These are phyloP conservation scores for Brachyhypopomus gauderio DNA, from an alignment of 2,113 vertebrate species.

Conservation along the genomic window DNA sequence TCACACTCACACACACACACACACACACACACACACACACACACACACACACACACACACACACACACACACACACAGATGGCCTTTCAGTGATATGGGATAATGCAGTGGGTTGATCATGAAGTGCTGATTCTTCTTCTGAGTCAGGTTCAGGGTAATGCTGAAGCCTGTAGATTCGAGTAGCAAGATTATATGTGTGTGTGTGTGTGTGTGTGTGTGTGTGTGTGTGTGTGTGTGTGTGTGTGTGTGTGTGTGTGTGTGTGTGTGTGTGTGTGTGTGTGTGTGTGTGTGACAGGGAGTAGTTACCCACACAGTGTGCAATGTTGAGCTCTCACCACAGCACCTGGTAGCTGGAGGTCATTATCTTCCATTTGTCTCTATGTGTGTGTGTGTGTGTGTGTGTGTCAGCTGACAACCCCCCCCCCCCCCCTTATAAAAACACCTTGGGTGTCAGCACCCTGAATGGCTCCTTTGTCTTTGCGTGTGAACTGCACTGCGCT, in stretches of 20 bases:
- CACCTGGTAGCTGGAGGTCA: constrained; percentile 70
- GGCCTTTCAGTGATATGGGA: constrained; percentile 53
- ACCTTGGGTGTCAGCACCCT: constrained; percentile 64
- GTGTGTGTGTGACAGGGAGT: neutral
- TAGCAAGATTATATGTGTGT: neutral
- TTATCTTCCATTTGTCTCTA: constrained; percentile 69
- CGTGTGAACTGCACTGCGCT: constrained; percentile 69
- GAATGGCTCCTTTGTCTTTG: constrained; percentile 74
- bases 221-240: constrained; percentile 5
- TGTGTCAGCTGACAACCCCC: constrained; percentile 68
- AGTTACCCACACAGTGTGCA: constrained; percentile 16
- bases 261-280: neutral
- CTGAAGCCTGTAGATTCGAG: constrained; percentile 65
- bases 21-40: constrained; percentile 1
- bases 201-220: constrained; percentile 18
- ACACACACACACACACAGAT: constrained; percentile 9
- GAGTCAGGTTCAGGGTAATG: neutral
- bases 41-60: constrained; percentile 21
- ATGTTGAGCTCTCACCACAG: constrained; percentile 44
- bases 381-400: constrained; percentile 47
- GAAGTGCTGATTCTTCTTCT: constrained; percentile 81
- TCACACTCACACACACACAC: too few relatives aligned
- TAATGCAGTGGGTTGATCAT: constrained; percentile 76
- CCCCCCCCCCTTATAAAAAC: constrained; percentile 67
- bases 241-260: constrained; percentile 20